These are phyloP conservation scores for Esperia sulphurella DNA, from an alignment of 2,888 invertebrate species.

Conservation along the genomic window DNA sequence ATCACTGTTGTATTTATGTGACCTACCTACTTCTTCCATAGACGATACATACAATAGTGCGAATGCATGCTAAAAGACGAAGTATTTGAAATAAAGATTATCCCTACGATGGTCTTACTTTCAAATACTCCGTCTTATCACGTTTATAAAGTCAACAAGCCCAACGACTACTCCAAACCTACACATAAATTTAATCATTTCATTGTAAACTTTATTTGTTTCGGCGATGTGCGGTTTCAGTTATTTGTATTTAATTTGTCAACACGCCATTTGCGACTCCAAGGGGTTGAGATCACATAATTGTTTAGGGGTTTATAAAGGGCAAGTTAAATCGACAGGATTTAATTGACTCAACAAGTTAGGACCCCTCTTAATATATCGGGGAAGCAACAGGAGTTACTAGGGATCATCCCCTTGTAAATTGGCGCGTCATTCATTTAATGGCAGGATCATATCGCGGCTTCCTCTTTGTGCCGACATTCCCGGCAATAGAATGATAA, in stretches of 20 bases:
- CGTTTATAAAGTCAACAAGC: too few relatives aligned
- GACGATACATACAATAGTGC: too few relatives aligned
- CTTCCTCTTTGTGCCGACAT: constrained; percentile 7
- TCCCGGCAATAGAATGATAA: not conserved
- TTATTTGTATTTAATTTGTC: constrained; percentile 34
- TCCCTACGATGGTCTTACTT: too few relatives aligned
- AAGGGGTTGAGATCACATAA: constrained; percentile 52
- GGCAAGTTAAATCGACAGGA: constrained; percentile 29
- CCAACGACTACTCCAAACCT: not conserved
- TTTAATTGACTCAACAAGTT: constrained; percentile 70
- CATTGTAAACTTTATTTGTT: constrained; percentile 24
- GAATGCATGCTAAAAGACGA: too few relatives aligned
- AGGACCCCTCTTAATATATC: constrained; percentile 45
- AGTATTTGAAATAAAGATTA: too few relatives aligned
- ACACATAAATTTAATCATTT: constrained; percentile 5
- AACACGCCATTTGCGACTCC: constrained; percentile 46
- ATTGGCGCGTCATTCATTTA: constrained; percentile 13
- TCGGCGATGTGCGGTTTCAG: constrained; percentile 26
- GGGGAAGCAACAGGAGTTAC: constrained; percentile 40
- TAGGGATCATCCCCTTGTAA: constrained; percentile 20
- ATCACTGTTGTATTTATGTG: too few relatives aligned
- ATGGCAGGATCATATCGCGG: constrained; percentile 3
- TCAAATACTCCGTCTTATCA: too few relatives aligned
- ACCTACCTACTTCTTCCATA: too few relatives aligned
- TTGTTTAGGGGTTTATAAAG: constrained; percentile 66